Percentiles rank a stretch among this genome's conserved stretches.
Evolutionary conservation across 2,113 vertebrate species (phyloP).

Genomic region (Phaethornis superciliosus): DNA sequence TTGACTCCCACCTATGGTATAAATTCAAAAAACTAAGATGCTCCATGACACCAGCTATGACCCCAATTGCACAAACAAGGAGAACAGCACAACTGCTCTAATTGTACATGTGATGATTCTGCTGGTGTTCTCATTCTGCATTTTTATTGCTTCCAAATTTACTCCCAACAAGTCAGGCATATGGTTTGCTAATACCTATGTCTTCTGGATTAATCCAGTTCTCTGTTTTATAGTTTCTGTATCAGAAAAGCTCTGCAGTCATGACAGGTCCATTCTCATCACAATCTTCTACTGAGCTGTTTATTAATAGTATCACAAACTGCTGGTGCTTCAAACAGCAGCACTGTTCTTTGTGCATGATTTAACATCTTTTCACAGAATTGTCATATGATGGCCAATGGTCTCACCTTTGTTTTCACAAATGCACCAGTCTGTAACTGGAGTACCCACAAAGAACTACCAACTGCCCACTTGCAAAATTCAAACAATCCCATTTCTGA

Average conservation of each 20-base stretch:
- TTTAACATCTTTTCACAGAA: neutral
- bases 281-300: neutral
- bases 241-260: neutral
- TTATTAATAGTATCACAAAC: neutral
- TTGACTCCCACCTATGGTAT: neutral
- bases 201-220: neutral
- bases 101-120: neutral
- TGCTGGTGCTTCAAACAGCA: neutral
- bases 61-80: neutral
- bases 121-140: neutral
- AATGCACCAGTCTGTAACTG: neutral
- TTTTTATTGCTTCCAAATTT: neutral
- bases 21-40: neutral
- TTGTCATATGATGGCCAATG: neutral
- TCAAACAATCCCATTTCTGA: neutral
- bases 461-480: neutral
- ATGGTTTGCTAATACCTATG: neutral
- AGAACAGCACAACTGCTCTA: neutral
- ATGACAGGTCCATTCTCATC: neutral
- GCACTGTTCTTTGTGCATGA: neutral
- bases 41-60: neutral
- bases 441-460: neutral
- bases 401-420: neutral
- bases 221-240: neutral
- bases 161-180: neutral